A percentile compares a stretch with the other conserved stretches of the same genome.
These are phyloP conservation scores for Epinephelus fuscoguttatus DNA, from an alignment of 2,113 vertebrate species.

Conservation along the genomic window DNA sequence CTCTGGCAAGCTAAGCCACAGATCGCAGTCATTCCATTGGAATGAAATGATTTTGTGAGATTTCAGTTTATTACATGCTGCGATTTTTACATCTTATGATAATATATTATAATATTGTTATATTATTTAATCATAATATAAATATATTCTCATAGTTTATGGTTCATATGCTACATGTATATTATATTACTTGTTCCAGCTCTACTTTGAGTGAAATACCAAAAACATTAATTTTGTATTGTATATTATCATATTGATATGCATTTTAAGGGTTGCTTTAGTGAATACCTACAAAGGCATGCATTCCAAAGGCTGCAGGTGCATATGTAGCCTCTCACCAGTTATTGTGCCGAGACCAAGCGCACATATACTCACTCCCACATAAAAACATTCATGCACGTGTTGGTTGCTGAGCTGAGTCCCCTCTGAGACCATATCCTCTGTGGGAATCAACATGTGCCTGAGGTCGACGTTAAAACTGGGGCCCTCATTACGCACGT, in stretches of 20 bases:
- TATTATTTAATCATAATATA: too few species aligned
- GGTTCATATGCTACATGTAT: too few species aligned
- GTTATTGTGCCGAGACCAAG: neutral
- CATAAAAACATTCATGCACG: neutral
- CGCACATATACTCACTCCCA: constrained; percentile 3
- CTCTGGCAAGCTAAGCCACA: neutral
- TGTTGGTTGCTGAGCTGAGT: neutral
- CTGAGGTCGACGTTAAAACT: neutral
- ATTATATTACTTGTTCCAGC: too few species aligned
- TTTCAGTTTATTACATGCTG: neutral
- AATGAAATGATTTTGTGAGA: neutral
- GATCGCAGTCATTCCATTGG: neutral
- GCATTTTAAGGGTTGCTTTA: neutral
- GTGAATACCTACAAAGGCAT: neutral
- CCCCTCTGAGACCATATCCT: constrained; percentile 1
- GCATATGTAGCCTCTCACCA: neutral
- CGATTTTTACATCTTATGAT: neutral
- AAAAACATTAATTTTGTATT: too few species aligned
- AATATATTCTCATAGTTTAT: too few species aligned
- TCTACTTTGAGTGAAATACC: too few species aligned
- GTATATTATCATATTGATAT: neutral
- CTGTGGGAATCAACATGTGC: constrained; percentile 23
- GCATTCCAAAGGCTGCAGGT: neutral
- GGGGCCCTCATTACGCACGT: constrained; percentile 5
- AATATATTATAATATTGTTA: neutral